Evolutionary conservation across 2,888 invertebrate genomes (phyloP).

Genomic region (Belgica antarctica): DNA sequence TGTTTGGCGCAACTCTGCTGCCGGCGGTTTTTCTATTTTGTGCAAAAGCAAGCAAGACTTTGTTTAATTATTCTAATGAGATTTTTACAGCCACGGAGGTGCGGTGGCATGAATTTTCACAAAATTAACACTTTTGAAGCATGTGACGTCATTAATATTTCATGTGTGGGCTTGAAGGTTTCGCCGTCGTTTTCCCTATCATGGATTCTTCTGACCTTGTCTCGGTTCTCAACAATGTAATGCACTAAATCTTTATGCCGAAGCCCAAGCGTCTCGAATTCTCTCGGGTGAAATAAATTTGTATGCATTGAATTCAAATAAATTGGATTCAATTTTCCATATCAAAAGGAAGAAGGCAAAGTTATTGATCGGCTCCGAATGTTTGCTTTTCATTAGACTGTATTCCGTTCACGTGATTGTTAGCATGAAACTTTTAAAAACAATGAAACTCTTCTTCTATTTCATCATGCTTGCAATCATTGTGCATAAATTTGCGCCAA

Average conservation of each 20-base stretch:
- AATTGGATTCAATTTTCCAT: conserved; percentile 22
- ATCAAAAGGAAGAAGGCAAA: not conserved
- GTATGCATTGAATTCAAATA: not conserved
- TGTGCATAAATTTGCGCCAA: conserved; percentile 15
- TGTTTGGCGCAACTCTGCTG: too few species aligned
- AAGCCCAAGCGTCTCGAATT: not conserved
- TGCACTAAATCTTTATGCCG: too few species aligned
- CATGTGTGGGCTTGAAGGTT: conserved; percentile 8
- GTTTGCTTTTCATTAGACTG: conserved; percentile 23
- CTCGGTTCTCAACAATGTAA: not conserved
- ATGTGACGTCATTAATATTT: conserved; percentile 26
- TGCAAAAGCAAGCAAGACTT: conserved; percentile 29
- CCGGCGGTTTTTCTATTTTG: too few species aligned
- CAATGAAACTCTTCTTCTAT: conserved; percentile 1
- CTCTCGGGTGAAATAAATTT: conserved; percentile 19
- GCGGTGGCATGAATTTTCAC: conserved; percentile 11
- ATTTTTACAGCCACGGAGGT: conserved; percentile 39
- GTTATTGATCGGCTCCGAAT: not conserved
- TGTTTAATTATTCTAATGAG: conserved; percentile 43
- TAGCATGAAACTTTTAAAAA: not conserved
- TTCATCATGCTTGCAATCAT: conserved; percentile 8
- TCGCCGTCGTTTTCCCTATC: too few species aligned
- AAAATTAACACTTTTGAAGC: not conserved
- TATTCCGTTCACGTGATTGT: conserved; percentile 15
- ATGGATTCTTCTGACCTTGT: conserved; percentile 13